These are phyloP conservation scores for Brassicogethes aeneus DNA, from an alignment of 2,888 invertebrate genomes.

Conservation along the genomic window DNA sequence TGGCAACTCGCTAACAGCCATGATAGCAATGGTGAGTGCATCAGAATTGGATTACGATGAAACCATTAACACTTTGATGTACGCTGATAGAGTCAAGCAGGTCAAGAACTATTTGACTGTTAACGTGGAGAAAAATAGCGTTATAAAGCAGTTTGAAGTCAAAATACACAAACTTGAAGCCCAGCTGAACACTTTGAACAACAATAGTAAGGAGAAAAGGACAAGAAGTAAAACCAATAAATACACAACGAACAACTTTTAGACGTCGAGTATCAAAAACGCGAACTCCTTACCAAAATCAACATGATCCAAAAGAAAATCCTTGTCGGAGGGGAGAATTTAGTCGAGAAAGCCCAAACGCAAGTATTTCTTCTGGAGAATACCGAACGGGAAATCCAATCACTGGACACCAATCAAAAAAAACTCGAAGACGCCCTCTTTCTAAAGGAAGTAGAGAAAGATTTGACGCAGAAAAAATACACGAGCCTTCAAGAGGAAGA, in stretches of 20 bases:
- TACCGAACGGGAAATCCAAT: conserved; percentile 68
- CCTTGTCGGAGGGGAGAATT: conserved; percentile 92
- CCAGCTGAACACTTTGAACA: conserved; percentile 62
- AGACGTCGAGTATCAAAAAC: conserved; percentile 44
- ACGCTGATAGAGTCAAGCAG: conserved; percentile 92
- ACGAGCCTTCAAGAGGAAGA: conserved; percentile 88
- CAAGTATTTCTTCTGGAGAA: conserved; percentile 80
- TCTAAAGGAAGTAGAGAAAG: conserved; percentile 77
- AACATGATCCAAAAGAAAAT: conserved; percentile 79
- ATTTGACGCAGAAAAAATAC: conserved; percentile 81
- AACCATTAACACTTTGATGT: conserved; percentile 86
- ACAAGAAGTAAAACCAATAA: conserved; percentile 57
- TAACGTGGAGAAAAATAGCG: conserved; percentile 87
- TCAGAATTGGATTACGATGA: conserved; percentile 90
- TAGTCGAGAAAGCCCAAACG: conserved; percentile 87
- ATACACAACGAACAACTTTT: conserved; percentile 35
- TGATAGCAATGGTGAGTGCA: conserved; percentile 65
- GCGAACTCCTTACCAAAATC: conserved; percentile 48
- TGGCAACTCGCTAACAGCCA: conserved; percentile 86
- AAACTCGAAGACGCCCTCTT: conserved; percentile 68
- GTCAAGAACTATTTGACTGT: conserved; percentile 76
- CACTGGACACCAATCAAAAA: conserved; percentile 64
- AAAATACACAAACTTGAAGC: conserved; percentile 53
- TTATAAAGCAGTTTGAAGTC: conserved; percentile 83
- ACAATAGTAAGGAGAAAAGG: conserved; percentile 32